Base-by-base conservation (phyloP, 2,888 invertebrate species). In the Sturmia bella region DNA sequence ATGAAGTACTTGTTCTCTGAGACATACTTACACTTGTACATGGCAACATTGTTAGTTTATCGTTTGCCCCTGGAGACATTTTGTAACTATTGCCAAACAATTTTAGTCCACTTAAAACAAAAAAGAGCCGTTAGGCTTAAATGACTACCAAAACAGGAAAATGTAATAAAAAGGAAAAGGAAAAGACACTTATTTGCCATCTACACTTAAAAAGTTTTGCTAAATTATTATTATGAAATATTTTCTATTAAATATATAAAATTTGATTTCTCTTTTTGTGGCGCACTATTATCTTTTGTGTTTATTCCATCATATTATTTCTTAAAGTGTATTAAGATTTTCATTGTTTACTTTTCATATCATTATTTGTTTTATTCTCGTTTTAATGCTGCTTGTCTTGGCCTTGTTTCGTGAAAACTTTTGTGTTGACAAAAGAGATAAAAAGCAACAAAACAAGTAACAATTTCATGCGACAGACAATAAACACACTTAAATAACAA, bases 21-120 rank as follows among this genome's bases (percentile, higher is more conserved):
- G 52, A 64, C 17, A 27, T 39, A 56, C 27, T 27, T 27, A 7
- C 32, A 32, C 27, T 74, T 37, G 63, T 50, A 32, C 39, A 2
- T 32, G 27, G 19, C 63, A 70, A 48, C 63, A 72, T 72, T 78
- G 78, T 79, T 79, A 41, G 57, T 73, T 66, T 73, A 79, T 73
- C 19, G 66, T 66, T 79, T 73, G 59, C n/a, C 78, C 72, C 66
- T 61, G 15, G 27, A 79, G 72, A 61, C 59, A 76, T 69, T 73
- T 78, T 61, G 7, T 24, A 78, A 79, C 72, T 66, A 66, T 79
- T 66, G 64, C 59, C 69, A 82, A 78, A 76, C 68, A 76, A 70
- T 74, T 75, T 82, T 59, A 66, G 69, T 61, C 43, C 78, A 82
- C 74, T 82, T 82, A 63, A 69, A 78, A 78, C 64, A 68, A 74